Evolutionary conservation across 2,113 vertebrate genomes (phyloP).

Genomic region (Calypte anna): DNA sequence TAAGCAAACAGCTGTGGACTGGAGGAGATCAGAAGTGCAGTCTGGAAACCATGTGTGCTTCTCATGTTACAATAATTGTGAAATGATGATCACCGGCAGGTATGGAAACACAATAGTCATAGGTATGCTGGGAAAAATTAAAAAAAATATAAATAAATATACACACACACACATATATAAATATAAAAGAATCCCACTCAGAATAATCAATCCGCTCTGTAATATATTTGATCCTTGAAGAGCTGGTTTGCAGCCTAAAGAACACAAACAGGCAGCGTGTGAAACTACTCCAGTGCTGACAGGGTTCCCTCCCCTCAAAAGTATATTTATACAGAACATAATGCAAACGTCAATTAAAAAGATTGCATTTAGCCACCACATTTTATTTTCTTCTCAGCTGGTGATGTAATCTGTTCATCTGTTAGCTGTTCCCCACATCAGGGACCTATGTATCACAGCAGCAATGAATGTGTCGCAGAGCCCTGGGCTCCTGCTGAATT

Average conservation of each 20-base stretch:
- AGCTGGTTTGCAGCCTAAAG: not conserved
- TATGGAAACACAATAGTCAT: conserved; percentile 58
- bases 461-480: not conserved
- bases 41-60: conserved; percentile 70
- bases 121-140: not conserved
- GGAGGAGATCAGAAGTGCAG: conserved; percentile 41
- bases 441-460: not conserved
- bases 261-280: conserved; percentile 29
- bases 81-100: conserved; percentile 67
- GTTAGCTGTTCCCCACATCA: not conserved
- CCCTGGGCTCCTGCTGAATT: not conserved
- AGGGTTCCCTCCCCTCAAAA: conserved; percentile 49
- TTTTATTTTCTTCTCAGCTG: conserved; percentile 24
- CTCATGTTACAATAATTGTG: conserved; percentile 68
- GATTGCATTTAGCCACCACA: conserved; percentile 28
- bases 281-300: conserved; percentile 64
- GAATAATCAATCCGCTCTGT: conserved; percentile 38
- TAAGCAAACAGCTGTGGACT: conserved; percentile 64
- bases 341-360: not conserved
- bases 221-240: conserved; percentile 28
- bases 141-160: not conserved
- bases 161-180: not conserved
- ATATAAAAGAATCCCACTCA: not conserved
- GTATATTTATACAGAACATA: conserved; percentile 56
- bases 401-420: conserved; percentile 40